These are phyloP conservation scores for Allacma fusca DNA, from an alignment of 2,888 invertebrate genomes.

Conservation along the genomic window DNA sequence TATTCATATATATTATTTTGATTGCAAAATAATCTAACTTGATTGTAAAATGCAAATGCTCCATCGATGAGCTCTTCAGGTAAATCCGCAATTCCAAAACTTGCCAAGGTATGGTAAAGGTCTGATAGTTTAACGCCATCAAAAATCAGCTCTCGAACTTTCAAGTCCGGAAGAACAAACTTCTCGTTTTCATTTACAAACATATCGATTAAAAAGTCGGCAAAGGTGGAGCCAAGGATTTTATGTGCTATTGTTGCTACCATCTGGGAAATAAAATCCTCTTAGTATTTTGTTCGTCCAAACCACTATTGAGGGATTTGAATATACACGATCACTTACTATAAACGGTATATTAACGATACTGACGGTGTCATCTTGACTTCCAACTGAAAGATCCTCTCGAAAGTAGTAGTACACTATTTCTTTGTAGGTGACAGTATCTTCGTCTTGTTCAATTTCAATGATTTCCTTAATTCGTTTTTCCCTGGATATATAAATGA, in stretches of 20 bases:
- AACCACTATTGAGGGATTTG: too few relatives aligned
- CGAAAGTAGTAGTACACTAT: conserved; percentile 18
- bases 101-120: conserved; percentile 24
- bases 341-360: conserved; percentile 28
- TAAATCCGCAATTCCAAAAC: conserved; percentile 9
- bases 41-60: conserved; percentile 52
- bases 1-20: too few relatives aligned
- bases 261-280: too few relatives aligned
- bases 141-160: conserved; percentile 43
- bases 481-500: conserved; percentile 23
- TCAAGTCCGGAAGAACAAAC: conserved; percentile 30
- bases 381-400: conserved; percentile 23
- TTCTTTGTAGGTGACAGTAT: conserved; percentile 32
- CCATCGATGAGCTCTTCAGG: conserved; percentile 46
- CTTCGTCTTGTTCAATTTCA: conserved; percentile 21
- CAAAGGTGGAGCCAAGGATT: not conserved
- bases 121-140: conserved; percentile 38
- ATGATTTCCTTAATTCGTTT: conserved; percentile 29
- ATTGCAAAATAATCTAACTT: conserved; percentile 30
- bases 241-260: too few relatives aligned
- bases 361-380: conserved; percentile 17
- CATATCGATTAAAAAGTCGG: not conserved
- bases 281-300: too few relatives aligned
- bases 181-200: conserved; percentile 8
- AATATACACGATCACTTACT: conserved; percentile 11